Percentiles rank a stretch among this genome's conserved stretches.
Evolutionary conservation across 2,113 vertebrate genomes (phyloP).

Genomic region (Laticauda colubrina): DNA sequence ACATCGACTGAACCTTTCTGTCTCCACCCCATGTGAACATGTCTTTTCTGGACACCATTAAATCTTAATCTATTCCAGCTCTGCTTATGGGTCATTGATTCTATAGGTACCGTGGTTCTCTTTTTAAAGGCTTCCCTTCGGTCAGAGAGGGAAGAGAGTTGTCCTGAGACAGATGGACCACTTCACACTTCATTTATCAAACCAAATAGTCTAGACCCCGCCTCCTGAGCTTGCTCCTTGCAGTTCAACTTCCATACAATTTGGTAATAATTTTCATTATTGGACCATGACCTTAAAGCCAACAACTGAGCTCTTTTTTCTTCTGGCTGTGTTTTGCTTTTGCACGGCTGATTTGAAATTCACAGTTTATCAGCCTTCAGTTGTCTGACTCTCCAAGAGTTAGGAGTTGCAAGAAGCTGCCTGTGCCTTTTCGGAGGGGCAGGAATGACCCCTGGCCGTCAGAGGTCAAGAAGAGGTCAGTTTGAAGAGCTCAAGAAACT

Average conservation of each 20-base stretch:
- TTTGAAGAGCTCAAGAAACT: conserved; percentile 69
- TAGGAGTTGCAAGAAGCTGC: conserved; percentile 63
- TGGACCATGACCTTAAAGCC: conserved; percentile 92
- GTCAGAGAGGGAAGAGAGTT: conserved; percentile 62
- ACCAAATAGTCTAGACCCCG: conserved; percentile 81
- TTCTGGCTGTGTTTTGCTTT: not conserved
- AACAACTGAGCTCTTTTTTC: not conserved
- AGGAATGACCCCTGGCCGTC: conserved; percentile 69
- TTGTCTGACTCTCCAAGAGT: conserved; percentile 75
- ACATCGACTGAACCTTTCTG: conserved; percentile 66
- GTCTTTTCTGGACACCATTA: conserved; percentile 74
- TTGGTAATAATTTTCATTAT: conserved; percentile 99
- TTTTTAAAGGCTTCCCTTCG: conserved; percentile 74
- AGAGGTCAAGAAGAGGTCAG: conserved; percentile 80
- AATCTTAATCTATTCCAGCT: conserved; percentile 80
- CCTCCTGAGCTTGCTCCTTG: conserved; percentile 82
- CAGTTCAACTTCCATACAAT: conserved; percentile 97
- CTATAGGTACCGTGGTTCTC: conserved; percentile 80
- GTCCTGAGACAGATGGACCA: conserved; percentile 93
- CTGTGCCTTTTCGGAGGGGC: conserved; percentile 66
- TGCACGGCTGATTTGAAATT: conserved; percentile 77
- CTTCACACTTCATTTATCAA: conserved; percentile 99
- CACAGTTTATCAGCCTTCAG: conserved; percentile 84
- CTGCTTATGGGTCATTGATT: conserved; percentile 76
- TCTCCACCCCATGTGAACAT: conserved; percentile 73